Base-by-base conservation (phyloP, 2,888 invertebrate species). In the Corythucha ciliata region DNA sequence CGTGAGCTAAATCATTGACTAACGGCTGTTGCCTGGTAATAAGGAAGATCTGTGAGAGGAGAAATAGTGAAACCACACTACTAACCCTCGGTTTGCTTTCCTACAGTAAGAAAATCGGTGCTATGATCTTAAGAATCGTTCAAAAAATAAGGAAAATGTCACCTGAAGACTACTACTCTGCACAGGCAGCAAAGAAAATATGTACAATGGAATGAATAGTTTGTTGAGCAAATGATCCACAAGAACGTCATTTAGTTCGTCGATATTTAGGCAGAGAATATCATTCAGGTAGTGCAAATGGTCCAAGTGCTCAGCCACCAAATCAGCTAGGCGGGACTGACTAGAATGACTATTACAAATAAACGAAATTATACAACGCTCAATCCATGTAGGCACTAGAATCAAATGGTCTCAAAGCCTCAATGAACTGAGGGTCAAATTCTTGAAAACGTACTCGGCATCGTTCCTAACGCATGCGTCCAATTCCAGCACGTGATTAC, bases 221-320 rank as follows among this genome's bases (percentile, higher is more conserved):
- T 92, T 86, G 69, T 94, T 88, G 58, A 97, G 73, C 54, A 97
- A 73, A 70, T 97, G 94, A 67, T 94, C 92, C 0, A 91, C 88
- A 49, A 97, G 72, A 40, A 96, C 92, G 63, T 89, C 86, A 69
- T 96, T 97, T 48, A 97, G 74, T 64, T 90, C 88, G 46, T 85
- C 82, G 61, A 96, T 93, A 67, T 90, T 83, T 52, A 97, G 75
- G 64, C 88, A 82, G 18, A 98, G 76, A 62, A 97, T 97, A 66
- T 97, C 97, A 66, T 96, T 97, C 51, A 97, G 74, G 68, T 97
- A 97, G 70, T 97, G 96, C 12, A 97, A 75, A 68, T 97, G 93
- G 70, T 98, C 97, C 59, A 97, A 72, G 69, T 97, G 96, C 70
- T 96, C 96, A 0, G 94, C 96, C 2, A 97, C 93, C 57, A 97